Evolutionary conservation across 2,888 invertebrate species (phyloP).

Genomic region (Cenopis cana): DNA sequence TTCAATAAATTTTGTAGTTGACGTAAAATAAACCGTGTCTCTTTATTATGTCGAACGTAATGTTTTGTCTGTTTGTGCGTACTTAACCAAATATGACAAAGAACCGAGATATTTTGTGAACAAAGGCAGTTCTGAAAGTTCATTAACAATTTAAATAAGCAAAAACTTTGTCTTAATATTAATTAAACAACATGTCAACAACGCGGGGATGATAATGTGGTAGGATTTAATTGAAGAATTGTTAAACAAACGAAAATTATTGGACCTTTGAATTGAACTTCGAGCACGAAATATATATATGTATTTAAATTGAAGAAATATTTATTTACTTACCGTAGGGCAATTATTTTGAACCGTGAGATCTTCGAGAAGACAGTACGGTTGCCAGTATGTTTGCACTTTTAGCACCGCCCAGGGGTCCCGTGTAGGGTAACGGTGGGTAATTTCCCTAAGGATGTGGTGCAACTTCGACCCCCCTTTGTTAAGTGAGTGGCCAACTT

Average conservation of each 20-base stretch:
- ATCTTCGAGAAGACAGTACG: no score
- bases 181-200: constrained; percentile 6
- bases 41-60: no score
- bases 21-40: background rate
- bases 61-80: background rate
- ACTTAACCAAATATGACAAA: background rate
- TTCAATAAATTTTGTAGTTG: no score
- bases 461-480: no score
- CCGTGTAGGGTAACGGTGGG: no score
- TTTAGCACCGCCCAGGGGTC: no score
- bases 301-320: no score
- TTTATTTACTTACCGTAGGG: no score
- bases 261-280: constrained; percentile 15
- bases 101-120: background rate
- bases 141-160: background rate
- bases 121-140: constrained; percentile 1
- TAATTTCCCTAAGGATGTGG: no score
- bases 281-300: background rate
- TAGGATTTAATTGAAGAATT: background rate
- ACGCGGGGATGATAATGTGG: background rate
- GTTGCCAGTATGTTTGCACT: no score
- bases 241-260: background rate
- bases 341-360: no score
- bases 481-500: no score
- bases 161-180: constrained; percentile 1